These are phyloP conservation scores for Colostygia pectinataria DNA, from an alignment of 2,888 invertebrate species.

Conservation along the genomic window DNA sequence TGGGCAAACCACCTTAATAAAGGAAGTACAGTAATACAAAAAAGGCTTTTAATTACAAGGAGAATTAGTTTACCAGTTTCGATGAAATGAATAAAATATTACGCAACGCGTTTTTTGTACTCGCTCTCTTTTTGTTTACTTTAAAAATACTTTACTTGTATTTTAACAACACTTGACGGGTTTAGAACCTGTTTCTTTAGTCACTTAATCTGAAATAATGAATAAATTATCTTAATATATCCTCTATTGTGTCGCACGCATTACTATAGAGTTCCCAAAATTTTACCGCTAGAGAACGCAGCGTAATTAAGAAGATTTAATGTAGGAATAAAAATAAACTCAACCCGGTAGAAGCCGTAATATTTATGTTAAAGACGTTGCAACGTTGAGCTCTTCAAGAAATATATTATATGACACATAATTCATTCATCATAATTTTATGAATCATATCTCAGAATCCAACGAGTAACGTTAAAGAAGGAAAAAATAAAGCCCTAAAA, in stretches of 20 bases:
- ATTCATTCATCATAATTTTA: slow-evolving; percentile 29
- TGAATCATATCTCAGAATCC: slow-evolving; percentile 32
- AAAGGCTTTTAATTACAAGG: slow-evolving; percentile 66
- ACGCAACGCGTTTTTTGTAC: slow-evolving; percentile 50
- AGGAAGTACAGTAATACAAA: slow-evolving; percentile 51
- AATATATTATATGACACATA: slow-evolving; percentile 15
- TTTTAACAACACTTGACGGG: not conserved
- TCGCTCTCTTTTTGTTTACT: slow-evolving; percentile 35
- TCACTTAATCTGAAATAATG: no score
- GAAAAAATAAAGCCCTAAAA: slow-evolving; percentile 55
- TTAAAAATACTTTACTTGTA: not conserved
- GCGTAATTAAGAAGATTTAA: no score
- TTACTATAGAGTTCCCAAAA: no score
- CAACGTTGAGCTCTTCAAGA: slow-evolving; percentile 3
- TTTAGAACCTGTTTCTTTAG: not conserved
- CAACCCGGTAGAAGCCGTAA: slow-evolving; percentile 6
- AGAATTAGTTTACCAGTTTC: slow-evolving; percentile 58
- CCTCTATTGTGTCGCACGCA: no score
- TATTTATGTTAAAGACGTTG: slow-evolving; percentile 9
- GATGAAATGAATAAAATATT: slow-evolving; percentile 72
- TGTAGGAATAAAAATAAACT: not conserved
- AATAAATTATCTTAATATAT: no score
- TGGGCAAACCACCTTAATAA: slow-evolving; percentile 21
- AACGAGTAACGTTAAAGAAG: slow-evolving; percentile 31
- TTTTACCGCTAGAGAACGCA: no score